phyloP scores from a whole-genome alignment of 2,888 invertebrate genomes.

The Eurytoma californica region DNA sequence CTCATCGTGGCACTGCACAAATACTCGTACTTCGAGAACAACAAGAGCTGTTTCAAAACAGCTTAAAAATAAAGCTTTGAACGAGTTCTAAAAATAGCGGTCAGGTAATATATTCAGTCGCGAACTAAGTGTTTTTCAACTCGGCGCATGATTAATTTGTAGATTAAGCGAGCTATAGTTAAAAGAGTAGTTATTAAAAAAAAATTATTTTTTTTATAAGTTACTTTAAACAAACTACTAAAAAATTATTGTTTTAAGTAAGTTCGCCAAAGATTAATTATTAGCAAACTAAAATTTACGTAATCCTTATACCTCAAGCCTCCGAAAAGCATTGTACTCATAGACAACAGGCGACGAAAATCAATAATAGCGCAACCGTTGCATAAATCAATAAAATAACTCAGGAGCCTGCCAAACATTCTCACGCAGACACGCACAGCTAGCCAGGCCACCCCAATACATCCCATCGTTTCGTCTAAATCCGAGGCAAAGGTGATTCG shows the following conservation, averaged over 20 bases:
- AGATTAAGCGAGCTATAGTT: no score
- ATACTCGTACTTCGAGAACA: constrained; percentile 23
- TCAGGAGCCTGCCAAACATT: background rate
- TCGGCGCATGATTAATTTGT: background rate
- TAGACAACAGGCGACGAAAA: constrained; percentile 50
- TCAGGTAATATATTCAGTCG: constrained; percentile 13
- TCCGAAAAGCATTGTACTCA: constrained; percentile 18
- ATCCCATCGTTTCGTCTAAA: constrained; percentile 30
- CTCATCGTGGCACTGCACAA: constrained; percentile 15
- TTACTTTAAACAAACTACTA: no score
- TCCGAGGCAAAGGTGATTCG: constrained; percentile 55
- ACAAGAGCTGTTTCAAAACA: constrained; percentile 27
- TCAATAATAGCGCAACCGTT: constrained; percentile 39
- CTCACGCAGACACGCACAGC: background rate
- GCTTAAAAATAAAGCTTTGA: constrained; percentile 29
- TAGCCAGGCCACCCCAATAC: background rate
- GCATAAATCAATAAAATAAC: constrained; percentile 52
- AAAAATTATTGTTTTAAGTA: no score
- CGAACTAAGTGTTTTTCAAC: background rate
- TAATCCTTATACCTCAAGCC: no score
- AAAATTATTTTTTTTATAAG: no score
- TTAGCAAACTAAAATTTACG: no score
- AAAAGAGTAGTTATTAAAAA: no score
- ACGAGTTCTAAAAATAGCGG: constrained; percentile 18
- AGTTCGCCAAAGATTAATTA: no score